Evolutionary conservation across 2,888 invertebrate genomes (phyloP), one percentile per base, ranked within the genome.

Genomic region (Pollenia amentaria): DNA sequence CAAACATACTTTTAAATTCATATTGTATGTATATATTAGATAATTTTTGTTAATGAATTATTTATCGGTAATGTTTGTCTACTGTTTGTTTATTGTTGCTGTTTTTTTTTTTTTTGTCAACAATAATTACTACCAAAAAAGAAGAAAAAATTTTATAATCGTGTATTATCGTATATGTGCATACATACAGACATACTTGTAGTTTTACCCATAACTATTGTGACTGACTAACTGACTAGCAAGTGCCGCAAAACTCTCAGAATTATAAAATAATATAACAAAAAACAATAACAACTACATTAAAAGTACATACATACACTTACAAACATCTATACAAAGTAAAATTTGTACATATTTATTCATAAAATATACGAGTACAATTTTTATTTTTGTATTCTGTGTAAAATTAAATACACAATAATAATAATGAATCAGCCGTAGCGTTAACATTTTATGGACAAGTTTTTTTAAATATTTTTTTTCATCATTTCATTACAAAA

Each of bases 341-440:
- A 48, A 67, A 48, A 10, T 65, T 7, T 51, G n/a, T 40, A 70
- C 51, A 60, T 75, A 72, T 48, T 21, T 79, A 64, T 70, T 51
- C 78, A 46, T 69, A 42, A 12, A 64, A 77, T 82, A 57, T 57
- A 82, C 65, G 76, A 83, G 65, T 48, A n/a, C n/a, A n/a, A 73
- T 78, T 62, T 78, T 53, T 69, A 46, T 62, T 76, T 80, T 67
- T 73, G 57, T 72, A 72, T 70, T 78, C 73, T 42, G 16, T 79
- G 70, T 79, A 76, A 76, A 79, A 64, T 21, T 65, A 70, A 70
- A 72, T 65, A 57, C 48, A 75, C 55, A 76, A 60, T 69, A 76
- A 65, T 76, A 62, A 73, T 62, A 85, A 70, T 86, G 86, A 86
- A 76, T 86, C 86, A 86, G 83, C 57, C 79, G 57, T 73, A 72